Evolutionary conservation across 2,888 invertebrate genomes (phyloP), one percentile per base, ranked within the genome.

Genomic region (Rhagophthalmus giganteus): DNA sequence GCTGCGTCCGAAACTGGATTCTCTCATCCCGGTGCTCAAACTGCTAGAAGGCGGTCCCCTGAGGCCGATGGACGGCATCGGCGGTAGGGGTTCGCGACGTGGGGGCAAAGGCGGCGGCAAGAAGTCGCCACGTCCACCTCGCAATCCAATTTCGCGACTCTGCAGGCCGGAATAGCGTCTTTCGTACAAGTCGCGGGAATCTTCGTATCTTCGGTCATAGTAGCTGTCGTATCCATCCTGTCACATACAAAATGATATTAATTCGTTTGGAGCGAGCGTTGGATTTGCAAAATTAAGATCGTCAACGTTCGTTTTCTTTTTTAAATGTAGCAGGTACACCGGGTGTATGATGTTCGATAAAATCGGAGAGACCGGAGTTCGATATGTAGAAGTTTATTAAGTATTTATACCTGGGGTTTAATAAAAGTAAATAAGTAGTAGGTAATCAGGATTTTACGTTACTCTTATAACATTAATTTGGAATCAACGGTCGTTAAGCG

Each of bases 131-230:
- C 84, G 80, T 1, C 77, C 80, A 66, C 69, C 70, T 4, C 72
- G 70, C 59, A 73, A 64, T 2, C 70, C 71, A 59, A 71, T 68
- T 3, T 77, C 69, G 73, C 71, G 76, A 71, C 69, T 81, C 73
- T 59, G 81, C 75, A 82, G 69, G 6, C 72, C 72, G 2, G 86
- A 81, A 75, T 90, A 90, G 55, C 91, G 84, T 57, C 91, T 81
- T 74, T 90, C 90, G 70, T 88, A 90, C 66, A 90, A 74, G 66
- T 90, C 90, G 45, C 89, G 81, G 8, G 87, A 83, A 39, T 88
- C 87, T 66, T 90, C 90, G 62, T 87, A 88, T 58, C 90, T 78
- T 56, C 90, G 80, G 67, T 90, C 90, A 72, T 91, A 90, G 77
- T 90, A 91, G 63, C 86, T 86, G 76, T 86, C 86, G 63, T 86